Evolutionary conservation across 1,140 invertebrate species (phyloP).

Genomic region (Sminthurides bifidus): DNA sequence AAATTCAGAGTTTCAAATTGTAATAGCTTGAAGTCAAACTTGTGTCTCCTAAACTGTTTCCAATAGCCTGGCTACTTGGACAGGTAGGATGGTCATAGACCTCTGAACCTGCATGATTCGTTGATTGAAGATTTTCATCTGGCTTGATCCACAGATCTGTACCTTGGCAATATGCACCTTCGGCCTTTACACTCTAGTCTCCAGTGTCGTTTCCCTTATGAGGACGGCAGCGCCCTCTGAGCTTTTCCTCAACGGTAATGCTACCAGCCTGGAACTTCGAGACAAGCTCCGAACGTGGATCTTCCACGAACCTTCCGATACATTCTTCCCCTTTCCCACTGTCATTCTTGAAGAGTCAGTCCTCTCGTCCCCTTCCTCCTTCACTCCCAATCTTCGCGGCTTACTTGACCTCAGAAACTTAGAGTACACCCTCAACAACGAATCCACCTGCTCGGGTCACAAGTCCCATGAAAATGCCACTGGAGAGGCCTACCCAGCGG

Average conservation of each 20-base stretch:
- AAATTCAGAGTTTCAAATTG: neutral
- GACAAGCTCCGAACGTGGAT: slow-evolving; percentile 22
- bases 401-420: slow-evolving; percentile 21
- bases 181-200: slow-evolving; percentile 28
- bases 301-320: slow-evolving; percentile 7
- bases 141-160: too few species aligned
- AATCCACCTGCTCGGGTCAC: slow-evolving; percentile 18
- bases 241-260: neutral
- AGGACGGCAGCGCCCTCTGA: neutral
- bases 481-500: neutral
- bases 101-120: too few species aligned
- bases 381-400: too few species aligned
- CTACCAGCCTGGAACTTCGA: slow-evolving; percentile 7
- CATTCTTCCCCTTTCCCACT: neutral
- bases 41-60: neutral
- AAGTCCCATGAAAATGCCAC: neutral
- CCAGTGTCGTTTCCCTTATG: slow-evolving; percentile 14
- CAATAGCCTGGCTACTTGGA: too few species aligned
- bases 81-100: too few species aligned
- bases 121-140: slow-evolving; percentile 18
- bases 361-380: neutral
- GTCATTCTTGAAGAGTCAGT: neutral
- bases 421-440: slow-evolving; percentile 22
- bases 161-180: slow-evolving; percentile 21
- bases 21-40: neutral